phyloP scores from a whole-genome alignment of 2,888 invertebrate species.

The Cryptus viduatorius region DNA sequence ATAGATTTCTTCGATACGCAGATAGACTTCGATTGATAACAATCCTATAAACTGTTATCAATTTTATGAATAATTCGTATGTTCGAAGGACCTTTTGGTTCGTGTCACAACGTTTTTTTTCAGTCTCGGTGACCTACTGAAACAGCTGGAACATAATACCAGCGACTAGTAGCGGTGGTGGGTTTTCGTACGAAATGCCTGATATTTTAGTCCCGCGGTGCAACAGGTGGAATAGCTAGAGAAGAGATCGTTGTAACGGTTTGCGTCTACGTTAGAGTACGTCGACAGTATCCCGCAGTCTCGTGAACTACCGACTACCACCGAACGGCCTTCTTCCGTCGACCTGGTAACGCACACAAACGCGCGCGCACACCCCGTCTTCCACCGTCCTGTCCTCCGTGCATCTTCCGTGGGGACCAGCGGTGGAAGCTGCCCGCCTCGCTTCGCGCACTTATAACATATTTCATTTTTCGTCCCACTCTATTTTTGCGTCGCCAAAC shows the following conservation, averaged over 20 bases:
- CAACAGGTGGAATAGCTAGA: constrained; percentile 65
- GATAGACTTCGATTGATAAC: no score
- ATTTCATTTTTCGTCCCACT: constrained; percentile 84
- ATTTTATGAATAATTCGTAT: not conserved
- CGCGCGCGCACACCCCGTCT: constrained; percentile 26
- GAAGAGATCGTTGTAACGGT: constrained; percentile 56
- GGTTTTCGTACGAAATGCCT: constrained; percentile 52
- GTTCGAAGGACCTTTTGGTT: constrained; percentile 27
- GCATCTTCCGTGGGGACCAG: not conserved
- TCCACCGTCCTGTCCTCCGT: constrained; percentile 31
- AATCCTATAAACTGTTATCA: not conserved
- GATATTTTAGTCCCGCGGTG: constrained; percentile 64
- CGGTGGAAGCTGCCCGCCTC: constrained; percentile 67
- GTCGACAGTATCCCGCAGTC: constrained; percentile 19
- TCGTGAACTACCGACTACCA: constrained; percentile 18
- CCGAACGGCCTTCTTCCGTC: constrained; percentile 65
- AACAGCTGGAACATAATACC: constrained; percentile 66
- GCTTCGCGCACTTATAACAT: constrained; percentile 82
- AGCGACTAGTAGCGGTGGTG: constrained; percentile 40
- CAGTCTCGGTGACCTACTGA: constrained; percentile 44
- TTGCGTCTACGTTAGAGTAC: constrained; percentile 52
- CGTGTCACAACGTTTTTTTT: not conserved
- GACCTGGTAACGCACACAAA: constrained; percentile 23
- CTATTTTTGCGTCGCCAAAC: constrained; percentile 80
- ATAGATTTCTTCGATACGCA: not conserved